phyloP scores from a whole-genome alignment of 2,797 vertebrate genomes.

The Scyliorhinus canicula region DNA sequence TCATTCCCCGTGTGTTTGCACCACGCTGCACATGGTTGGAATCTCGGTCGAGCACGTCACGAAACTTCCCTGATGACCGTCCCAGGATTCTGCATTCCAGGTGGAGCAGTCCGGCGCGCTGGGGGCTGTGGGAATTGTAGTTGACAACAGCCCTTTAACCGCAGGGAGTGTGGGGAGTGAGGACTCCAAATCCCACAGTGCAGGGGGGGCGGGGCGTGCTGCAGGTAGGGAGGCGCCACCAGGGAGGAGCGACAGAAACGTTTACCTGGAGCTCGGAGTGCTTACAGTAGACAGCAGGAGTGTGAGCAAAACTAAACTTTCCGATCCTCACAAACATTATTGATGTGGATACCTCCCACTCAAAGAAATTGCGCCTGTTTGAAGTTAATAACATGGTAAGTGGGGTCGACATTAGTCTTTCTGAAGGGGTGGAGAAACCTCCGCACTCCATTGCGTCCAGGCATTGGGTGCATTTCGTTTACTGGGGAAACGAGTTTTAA shows the following conservation, averaged over 20 bases:
- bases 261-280: constrained; percentile 5
- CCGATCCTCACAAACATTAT: background rate
- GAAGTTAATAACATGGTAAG: background rate
- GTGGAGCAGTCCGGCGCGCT: background rate
- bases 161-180: background rate
- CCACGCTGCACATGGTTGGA: background rate
- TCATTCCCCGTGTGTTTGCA: background rate
- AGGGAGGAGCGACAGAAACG: background rate
- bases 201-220: background rate
- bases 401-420: background rate
- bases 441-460: background rate
- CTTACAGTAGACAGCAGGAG: background rate
- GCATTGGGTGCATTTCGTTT: background rate
- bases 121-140: background rate
- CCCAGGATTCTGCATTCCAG: background rate
- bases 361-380: background rate
- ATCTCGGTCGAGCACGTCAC: background rate
- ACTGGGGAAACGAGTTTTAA: background rate
- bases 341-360: background rate
- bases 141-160: background rate
- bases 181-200: background rate
- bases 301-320: background rate
- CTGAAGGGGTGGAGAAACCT: background rate
- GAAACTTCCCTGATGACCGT: background rate
- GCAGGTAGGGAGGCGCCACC: background rate